Base-by-base conservation (phyloP, 53 echinoderm and acorn worm genomes). In the Patiria pectinifera region DNA sequence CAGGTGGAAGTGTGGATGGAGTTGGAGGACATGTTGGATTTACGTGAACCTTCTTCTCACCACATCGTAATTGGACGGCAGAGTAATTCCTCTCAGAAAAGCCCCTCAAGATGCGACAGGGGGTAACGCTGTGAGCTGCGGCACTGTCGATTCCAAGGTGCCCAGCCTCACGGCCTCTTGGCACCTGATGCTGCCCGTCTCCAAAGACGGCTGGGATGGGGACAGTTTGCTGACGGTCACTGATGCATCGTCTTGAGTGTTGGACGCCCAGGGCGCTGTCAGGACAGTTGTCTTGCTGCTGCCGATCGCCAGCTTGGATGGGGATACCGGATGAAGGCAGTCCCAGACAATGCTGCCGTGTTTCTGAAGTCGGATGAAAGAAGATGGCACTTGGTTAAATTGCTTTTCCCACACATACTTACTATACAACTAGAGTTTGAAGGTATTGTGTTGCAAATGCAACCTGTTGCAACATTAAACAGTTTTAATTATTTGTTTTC, bases 341-440 rank as follows among this genome's bases (percentile, higher is more conserved):
- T 98, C 98, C 98, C 98, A 98, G 22, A 98, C 98, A 93, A 98
- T 95, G 82, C 91, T 96, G 22, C 98, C 98, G 92, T 95, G 96
- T 48, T 94, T 94, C 98, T 98, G 91, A 45, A n/a, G 72, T 88
- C 9, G 46, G 83, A 76, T 12, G 43, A 76, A 85, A n/a, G 26
- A 15, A 69, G 59, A 87, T 78, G 49, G 53, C 78, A 87, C 7
- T 26, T 78, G 49, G 24, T 59, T 6, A 26, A 15, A 82, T 60
- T 82, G 22, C 22, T 22, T n/a, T 59, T n/a, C 4, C 19, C 18
- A 45, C 45, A 11, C 19, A 46, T 16, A 15, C 18, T 46, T 4
- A 45, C 19, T 48, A 6, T 19, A 48, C 35, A 35, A 35, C 35
- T 35, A 35, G 35, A 35, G 35, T 35, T 35, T 35, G 35, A 35